Percentiles rank a stretch among this genome's conserved stretches.
Evolutionary conservation across 53 echinoderm and acorn worm genomes (phyloP).

Genomic region (Hippasteria phrygiana): DNA sequence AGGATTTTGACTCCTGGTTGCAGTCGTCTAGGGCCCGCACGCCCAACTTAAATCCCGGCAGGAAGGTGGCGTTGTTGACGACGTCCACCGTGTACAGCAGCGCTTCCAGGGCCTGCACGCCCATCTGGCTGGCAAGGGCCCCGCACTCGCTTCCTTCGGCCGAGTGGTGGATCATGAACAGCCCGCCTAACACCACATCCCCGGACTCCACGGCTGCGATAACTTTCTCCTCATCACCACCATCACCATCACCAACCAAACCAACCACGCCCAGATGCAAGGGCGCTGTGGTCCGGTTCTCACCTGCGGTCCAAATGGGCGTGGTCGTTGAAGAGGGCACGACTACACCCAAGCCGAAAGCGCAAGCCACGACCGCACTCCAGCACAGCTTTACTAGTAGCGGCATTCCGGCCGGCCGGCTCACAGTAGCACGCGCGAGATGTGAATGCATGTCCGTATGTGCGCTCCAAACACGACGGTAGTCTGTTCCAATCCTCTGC

Average conservation of each 20-base stretch:
- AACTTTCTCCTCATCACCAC: slow-evolving; percentile 28
- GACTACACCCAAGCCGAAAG: not conserved
- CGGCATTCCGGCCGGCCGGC: not conserved
- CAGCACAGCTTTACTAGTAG: not conserved
- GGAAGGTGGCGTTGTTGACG: slow-evolving; percentile 81
- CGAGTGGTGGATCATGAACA: slow-evolving; percentile 81
- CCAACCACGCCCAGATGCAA: not conserved
- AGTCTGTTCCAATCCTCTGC: too few relatives aligned
- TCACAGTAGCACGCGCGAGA: not conserved
- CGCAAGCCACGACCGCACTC: not conserved
- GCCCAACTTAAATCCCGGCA: slow-evolving; percentile 88
- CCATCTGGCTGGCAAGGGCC: slow-evolving; percentile 73
- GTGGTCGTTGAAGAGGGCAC: not conserved
- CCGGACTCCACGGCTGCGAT: slow-evolving; percentile 40
- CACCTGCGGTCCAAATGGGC: not conserved
- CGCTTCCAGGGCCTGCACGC: slow-evolving; percentile 88
- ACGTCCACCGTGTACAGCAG: slow-evolving; percentile 82
- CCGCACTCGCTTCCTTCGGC: slow-evolving; percentile 76
- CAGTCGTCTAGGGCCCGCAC: slow-evolving; percentile 90
- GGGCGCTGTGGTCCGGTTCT: not conserved
- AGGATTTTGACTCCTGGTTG: slow-evolving; percentile 78
- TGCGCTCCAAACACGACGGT: too few relatives aligned
- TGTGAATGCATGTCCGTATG: not conserved
- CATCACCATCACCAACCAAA: not conserved
- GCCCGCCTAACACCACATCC: slow-evolving; percentile 82